Evolutionary conservation across 2,888 invertebrate genomes (phyloP), one percentile per base, ranked within the genome.

Genomic region (Stramonita haemastoma): DNA sequence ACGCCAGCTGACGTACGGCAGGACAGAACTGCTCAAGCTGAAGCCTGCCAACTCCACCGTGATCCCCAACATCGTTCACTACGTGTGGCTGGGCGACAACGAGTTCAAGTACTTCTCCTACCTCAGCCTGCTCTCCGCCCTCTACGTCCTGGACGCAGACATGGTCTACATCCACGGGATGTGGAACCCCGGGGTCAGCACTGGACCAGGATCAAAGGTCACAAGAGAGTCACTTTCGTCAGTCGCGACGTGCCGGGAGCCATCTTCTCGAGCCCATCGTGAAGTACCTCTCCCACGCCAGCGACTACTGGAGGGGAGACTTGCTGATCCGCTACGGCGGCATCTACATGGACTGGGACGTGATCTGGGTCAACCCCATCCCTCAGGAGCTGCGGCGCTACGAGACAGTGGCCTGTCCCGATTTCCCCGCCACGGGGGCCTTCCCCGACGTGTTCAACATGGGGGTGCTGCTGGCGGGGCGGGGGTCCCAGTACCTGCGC

Each of bases 31-130:
- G 22, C 83, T 90, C 13, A 84, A 87, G n/a, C 92, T 93, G 5
- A 77, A 73, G 19, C 91, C 90, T 36, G 88, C 91, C 56, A 90
- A 91, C 26, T 66, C 89, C 73, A 90, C 90, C 0, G 92, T 94
- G 60, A 93, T 95, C 29, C 95, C 95, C 13, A 94, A 94, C 85
- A 94, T 95, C 34, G 94, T 92, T 26, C 95, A 95, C 89, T 94
- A 94, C 92, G 93, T 94, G 15, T 94, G 94, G 94, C 87, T 94
- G 19, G 95, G 94, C 0, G 92, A 93, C 34, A 90, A 91, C 15
- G 19, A 87, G n/a, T 91, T 95, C 89, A 91, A 92, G 77, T 94
- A 92, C 81, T 92, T 93, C 36, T 91, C 92, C 87, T 94, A 93
- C 90, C 90, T 95, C 57, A 94, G 94, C 88, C 90, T 93, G 15